A percentile compares a stretch with the other conserved stretches of the same genome.
phyloP scores from a whole-genome alignment of 2,888 invertebrate species.

The Zelleria hepariella region DNA sequence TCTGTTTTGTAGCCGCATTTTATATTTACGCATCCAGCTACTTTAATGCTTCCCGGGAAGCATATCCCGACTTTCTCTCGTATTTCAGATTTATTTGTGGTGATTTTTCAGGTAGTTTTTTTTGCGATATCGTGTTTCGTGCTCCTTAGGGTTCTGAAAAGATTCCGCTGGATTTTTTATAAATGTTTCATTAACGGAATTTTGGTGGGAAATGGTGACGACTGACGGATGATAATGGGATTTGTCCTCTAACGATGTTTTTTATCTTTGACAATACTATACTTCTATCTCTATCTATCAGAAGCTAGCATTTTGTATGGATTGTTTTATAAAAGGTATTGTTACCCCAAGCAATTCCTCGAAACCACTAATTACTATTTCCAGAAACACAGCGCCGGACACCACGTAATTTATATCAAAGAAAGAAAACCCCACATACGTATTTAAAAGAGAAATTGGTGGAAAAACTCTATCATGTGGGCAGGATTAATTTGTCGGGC shows the following conservation, averaged over 20 bases:
- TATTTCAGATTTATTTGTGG: conserved; percentile 16
- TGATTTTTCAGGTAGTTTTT: conserved; percentile 18
- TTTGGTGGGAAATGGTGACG: background rate
- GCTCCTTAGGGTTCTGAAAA: background rate
- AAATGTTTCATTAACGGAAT: background rate
- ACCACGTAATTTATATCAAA: no score
- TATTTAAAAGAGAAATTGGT: background rate
- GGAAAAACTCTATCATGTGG: conserved; percentile 30
- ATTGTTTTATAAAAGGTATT: background rate
- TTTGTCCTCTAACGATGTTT: no score
- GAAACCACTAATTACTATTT: no score
- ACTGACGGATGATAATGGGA: no score
- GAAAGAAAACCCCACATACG: background rate
- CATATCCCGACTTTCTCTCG: conserved; percentile 14
- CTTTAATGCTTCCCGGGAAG: conserved; percentile 15
- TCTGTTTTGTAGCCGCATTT: no score
- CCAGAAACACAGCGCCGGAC: no score
- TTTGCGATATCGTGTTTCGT: background rate
- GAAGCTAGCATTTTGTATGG: background rate
- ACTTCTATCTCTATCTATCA: background rate
- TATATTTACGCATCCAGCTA: background rate
- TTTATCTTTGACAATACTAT: background rate
- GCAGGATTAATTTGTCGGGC: conserved; percentile 42
- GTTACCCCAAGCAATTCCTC: background rate
- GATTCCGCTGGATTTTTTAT: background rate